Evolutionary conservation across 2,797 vertebrate species (phyloP), one percentile per base, ranked within the genome.

Genomic region (Echiichthys vipera): DNA sequence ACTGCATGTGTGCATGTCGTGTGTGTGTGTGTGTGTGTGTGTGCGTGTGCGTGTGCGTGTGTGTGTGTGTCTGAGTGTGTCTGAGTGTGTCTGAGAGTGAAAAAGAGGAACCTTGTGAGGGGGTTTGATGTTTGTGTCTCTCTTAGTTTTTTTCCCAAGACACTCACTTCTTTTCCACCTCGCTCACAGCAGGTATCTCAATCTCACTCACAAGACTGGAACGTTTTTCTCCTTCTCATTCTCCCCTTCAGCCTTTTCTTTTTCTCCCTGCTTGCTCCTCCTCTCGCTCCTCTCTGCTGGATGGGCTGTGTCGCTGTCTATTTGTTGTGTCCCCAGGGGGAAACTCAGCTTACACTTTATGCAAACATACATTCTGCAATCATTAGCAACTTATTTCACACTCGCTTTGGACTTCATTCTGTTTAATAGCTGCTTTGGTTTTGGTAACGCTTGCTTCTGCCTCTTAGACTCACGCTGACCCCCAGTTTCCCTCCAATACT

Each of bases 331-430:
- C 78, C 84, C 78, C 49, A 20, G 42, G 63, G 79, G 58, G 40
- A 22, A 55, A 45, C 49, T 78, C 70, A 24, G 68, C 68, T 84
- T 50, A 65, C 71, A 37, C 69, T 84, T 84, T 59, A 82, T 68
- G 78, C 84, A 84, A 87, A 90, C 84, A 86, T 73, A 75, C 75
- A 83, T 86, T 85, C 81, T 79, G 83, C 81, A 83, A 83, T 90
- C 83, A 89, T 90, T 88, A 86, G 80, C 78, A 83, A 87, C 83
- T 83, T 84, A 72, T 88, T 90, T 85, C 83, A 88, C 83, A 84
- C 76, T 88, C 76, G 24, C 83, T 82, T 75, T 80, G 74, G 84
- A 57, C 66, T 77, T 80, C 43, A 81, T 69, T 84, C 45, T 65
- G 54, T 80, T 77, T 77, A 80, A 77, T 71, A 43, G 63, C 64